phyloP scores from a whole-genome alignment of 23 tunicate species.

The Pegea sp. region DNA sequence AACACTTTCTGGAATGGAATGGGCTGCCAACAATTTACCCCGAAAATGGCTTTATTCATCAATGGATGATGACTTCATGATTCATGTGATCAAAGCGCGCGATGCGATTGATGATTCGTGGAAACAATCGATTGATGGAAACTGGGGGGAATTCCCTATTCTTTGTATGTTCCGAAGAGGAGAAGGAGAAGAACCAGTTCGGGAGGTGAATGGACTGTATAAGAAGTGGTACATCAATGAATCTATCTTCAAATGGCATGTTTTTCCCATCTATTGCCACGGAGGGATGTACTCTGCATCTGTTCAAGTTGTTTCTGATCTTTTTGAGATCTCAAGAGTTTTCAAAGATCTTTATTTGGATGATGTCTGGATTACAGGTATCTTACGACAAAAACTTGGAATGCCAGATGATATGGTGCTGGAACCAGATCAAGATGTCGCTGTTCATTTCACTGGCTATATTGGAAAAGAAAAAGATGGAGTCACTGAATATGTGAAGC shows the following conservation, averaged over 20 bases:
- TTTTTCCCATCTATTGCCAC: conserved; percentile 21
- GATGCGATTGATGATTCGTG: not conserved
- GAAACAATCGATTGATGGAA: conserved; percentile 1
- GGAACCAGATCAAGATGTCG: conserved; percentile 1
- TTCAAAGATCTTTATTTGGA: not conserved
- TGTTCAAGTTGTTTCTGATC: not conserved
- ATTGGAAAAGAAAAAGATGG: conserved; percentile 1
- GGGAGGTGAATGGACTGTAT: conserved; percentile 2
- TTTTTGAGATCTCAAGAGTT: conserved; percentile 1
- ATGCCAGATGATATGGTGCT: not conserved
- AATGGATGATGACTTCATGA: not conserved
- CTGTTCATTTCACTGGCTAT: not conserved
- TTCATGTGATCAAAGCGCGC: not conserved
- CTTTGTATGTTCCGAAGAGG: conserved; percentile 27
- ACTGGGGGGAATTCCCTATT: conserved; percentile 35
- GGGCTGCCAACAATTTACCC: not conserved
- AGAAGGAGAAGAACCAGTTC: conserved; percentile 13
- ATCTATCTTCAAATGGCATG: conserved; percentile 11
- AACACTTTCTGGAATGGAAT: conserved; percentile 1
- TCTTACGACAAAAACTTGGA: not conserved
- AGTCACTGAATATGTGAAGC: conserved; percentile 2
- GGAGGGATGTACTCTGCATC: conserved; percentile 22
- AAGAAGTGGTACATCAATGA: conserved; percentile 6
- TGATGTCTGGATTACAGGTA: not conserved
- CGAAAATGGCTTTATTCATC: not conserved